These are phyloP conservation scores for Rhynchophorus ferrugineus DNA, from an alignment of 1,140 invertebrate genomes.

Conservation along the genomic window DNA sequence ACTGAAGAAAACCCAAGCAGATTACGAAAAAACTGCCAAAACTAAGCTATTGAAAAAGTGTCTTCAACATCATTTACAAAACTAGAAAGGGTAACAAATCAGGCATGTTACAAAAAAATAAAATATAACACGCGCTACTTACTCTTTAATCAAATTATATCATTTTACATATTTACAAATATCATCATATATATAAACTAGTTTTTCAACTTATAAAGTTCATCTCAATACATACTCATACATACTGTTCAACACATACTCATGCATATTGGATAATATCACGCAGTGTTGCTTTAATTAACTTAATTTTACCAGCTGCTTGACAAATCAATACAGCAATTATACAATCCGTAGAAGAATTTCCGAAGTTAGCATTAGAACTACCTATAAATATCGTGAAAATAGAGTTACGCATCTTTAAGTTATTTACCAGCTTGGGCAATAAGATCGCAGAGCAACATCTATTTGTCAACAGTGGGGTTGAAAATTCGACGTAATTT, in stretches of 20 bases:
- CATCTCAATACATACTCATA: too few relatives aligned
- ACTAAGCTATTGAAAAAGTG: neutral
- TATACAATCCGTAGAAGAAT: neutral
- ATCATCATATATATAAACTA: neutral
- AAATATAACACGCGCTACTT: too few relatives aligned
- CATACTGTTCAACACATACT: too few relatives aligned
- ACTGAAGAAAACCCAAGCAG: too few relatives aligned
- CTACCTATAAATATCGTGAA: too few relatives aligned
- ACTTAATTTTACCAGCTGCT: neutral
- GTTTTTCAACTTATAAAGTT: neutral
- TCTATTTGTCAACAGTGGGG: too few relatives aligned
- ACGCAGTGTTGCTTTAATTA: neutral
- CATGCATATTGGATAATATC: neutral
- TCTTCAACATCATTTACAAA: neutral
- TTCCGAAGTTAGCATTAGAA: too few relatives aligned
- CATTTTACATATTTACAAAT: neutral
- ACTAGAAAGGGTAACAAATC: neutral
- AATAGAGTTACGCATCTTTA: too few relatives aligned
- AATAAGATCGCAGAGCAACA: too few relatives aligned
- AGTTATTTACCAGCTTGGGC: too few relatives aligned
- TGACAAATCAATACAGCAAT: neutral
- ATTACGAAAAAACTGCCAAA: neutral
- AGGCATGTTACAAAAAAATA: too few relatives aligned
- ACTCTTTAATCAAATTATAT: neutral
- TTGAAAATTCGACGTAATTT: too few relatives aligned